phyloP scores from a whole-genome alignment of 2,113 vertebrate genomes.

The cat (Felis catus) region F.catus_Fca126_mat1.0 CM031423.1:15745501-15746000 shows the following conservation, averaged over 20 bases:
- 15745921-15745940: background rate
- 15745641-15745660: background rate
- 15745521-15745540: background rate
- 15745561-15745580: background rate
- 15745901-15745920: background rate
- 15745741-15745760: background rate
- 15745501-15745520: background rate
- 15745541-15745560: background rate
- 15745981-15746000: background rate
- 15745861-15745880: background rate
- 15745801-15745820: background rate
- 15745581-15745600: background rate
- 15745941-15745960: too few relatives aligned
- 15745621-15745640: background rate
- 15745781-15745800: background rate
- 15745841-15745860: background rate
- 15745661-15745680: background rate
- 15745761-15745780: background rate
- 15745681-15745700: background rate
- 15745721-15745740: background rate
- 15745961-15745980: background rate
- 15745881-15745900: background rate
- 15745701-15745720: background rate
- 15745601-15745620: background rate
- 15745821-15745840: background rate